Evolutionary conservation across 2,797 vertebrate genomes (phyloP).

Genomic region (Philypnodon macrostomus): DNA sequence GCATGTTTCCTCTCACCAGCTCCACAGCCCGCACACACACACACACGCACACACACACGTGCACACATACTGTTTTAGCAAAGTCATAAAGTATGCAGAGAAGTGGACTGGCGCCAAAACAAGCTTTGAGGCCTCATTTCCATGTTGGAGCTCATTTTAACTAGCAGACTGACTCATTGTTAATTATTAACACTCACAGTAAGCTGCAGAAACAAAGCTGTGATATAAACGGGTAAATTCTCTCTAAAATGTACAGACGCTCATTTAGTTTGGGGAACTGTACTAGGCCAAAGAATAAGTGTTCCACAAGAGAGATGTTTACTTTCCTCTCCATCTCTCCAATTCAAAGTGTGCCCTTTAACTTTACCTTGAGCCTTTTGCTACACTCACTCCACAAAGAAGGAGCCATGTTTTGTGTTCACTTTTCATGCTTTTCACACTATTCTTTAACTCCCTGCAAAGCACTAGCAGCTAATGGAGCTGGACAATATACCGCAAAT

Average conservation of each 20-base stretch:
- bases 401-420: conserved; percentile 46
- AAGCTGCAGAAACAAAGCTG: conserved; percentile 49
- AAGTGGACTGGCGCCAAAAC: conserved; percentile 62
- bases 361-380: conserved; percentile 50
- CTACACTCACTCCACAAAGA: conserved; percentile 37
- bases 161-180: conserved; percentile 60
- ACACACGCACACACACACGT: neutral
- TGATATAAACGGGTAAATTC: conserved; percentile 32
- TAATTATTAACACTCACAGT: conserved; percentile 70
- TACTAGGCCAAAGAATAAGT: conserved; percentile 14
- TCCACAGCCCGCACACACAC: neutral
- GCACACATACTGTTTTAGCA: conserved; percentile 18
- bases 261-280: conserved; percentile 8
- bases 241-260: conserved; percentile 19
- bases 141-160: conserved; percentile 65
- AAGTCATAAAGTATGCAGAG: conserved; percentile 59
- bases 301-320: conserved; percentile 3
- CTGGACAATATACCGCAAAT: too few species aligned
- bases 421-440: conserved; percentile 42
- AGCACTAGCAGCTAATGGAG: conserved; percentile 13
- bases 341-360: conserved; percentile 55
- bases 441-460: conserved; percentile 30
- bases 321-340: conserved; percentile 24
- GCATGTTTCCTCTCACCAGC: conserved; percentile 26
- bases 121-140: conserved; percentile 69